Evolutionary conservation across 1,140 invertebrate genomes (phyloP).

Genomic region (Tetragnatha versicolor): DNA sequence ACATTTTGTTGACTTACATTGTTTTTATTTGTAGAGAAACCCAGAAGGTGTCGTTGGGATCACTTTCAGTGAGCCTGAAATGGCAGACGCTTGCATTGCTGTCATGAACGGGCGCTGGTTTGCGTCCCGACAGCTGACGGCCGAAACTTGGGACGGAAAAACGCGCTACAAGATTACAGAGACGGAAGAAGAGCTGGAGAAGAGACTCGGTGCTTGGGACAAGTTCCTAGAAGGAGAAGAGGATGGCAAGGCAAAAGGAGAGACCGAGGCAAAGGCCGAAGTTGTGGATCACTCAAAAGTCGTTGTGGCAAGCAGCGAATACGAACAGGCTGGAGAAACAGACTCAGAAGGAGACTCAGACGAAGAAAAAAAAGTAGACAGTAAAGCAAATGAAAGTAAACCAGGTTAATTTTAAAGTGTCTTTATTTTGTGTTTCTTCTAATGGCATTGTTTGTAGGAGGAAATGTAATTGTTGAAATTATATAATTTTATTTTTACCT

Average conservation of each 20-base stretch:
- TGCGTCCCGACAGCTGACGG: slow-evolving; percentile 81
- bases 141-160: slow-evolving; percentile 93
- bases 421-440: too few species aligned
- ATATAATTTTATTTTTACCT: too few species aligned
- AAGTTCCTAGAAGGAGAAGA: slow-evolving; percentile 74
- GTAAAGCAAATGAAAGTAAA: too few species aligned
- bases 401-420: too few species aligned
- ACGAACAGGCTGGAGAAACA: slow-evolving; percentile 42
- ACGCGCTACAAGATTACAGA: slow-evolving; percentile 93
- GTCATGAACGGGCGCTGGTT: slow-evolving; percentile 93
- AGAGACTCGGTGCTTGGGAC: slow-evolving; percentile 87
- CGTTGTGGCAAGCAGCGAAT: neutral
- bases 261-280: neutral
- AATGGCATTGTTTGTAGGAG: too few species aligned
- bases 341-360: slow-evolving; percentile 45
- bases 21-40: slow-evolving; percentile 75
- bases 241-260: neutral
- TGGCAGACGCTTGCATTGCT: slow-evolving; percentile 87
- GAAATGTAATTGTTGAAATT: too few species aligned
- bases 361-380: neutral
- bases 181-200: slow-evolving; percentile 84
- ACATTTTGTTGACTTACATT: neutral
- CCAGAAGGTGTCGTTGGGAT: slow-evolving; percentile 94
- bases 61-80: slow-evolving; percentile 86
- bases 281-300: neutral